Base-by-base conservation (phyloP, 2,888 invertebrate genomes). In the Folsomia candida region DNA sequence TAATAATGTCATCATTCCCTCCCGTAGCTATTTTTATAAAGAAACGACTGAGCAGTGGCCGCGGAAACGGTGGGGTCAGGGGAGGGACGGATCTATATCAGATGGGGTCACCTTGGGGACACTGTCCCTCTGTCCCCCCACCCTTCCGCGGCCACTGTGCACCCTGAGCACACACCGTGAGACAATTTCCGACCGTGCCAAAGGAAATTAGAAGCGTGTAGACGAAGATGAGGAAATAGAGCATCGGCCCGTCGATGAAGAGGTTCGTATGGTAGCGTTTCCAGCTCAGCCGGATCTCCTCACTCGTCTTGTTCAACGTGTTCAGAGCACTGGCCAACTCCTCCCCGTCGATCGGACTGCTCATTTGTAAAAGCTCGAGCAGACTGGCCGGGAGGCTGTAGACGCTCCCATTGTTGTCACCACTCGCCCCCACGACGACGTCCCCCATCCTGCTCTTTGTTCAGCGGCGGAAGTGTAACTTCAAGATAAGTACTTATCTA, bases 121-220 rank as follows among this genome's bases (percentile, higher is more conserved):
- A n/a, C n/a, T n/a, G n/a, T n/a, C n/a, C n/a, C n/a, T n/a, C n/a
- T n/a, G n/a, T n/a, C n/a, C n/a, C n/a, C n/a, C n/a, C n/a, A n/a
- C n/a, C n/a, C n/a, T n/a, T n/a, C n/a, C n/a, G n/a, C n/a, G n/a
- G n/a, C n/a, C n/a, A n/a, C n/a, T n/a, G n/a, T n/a, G n/a, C n/a
- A n/a, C n/a, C n/a, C n/a, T n/a, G n/a, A n/a, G n/a, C n/a, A 54
- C 54, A 54, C 6, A 54, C 54, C 80, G 95, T 94, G 61, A 96
- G 86, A 11, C 89, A 89, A 84, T 95, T 96, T 60, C 95, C 95
- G 67, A 91, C 85, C 1, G 92, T 89, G 51, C 95, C 95, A 67
- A 93, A 88, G 18, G 90, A 84, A 72, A 94, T 93, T 80, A 94
- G 85, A 73, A 90, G 85, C 25, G 88, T 87, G 84, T 92, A 93